A percentile compares a stretch with the other conserved stretches of the same genome.
Evolutionary conservation across 2,797 vertebrate species (phyloP).

Genomic region (Coreius guichenoti): DNA sequence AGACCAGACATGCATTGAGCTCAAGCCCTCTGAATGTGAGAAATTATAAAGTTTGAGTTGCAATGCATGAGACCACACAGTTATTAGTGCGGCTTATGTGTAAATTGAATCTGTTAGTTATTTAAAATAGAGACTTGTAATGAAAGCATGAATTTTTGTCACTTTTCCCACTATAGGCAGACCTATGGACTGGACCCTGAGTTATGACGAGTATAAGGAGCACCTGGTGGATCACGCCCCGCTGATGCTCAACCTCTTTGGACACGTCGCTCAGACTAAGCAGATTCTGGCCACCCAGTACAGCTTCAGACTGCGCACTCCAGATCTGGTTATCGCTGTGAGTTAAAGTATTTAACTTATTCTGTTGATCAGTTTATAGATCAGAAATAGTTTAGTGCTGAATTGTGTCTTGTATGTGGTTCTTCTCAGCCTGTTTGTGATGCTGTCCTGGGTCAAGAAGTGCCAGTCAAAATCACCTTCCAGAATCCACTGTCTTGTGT

Average conservation of each 20-base stretch:
- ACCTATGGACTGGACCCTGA: constrained; percentile 75
- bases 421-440: constrained; percentile 73
- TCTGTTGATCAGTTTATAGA: too few relatives aligned
- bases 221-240: constrained; percentile 89
- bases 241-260: constrained; percentile 85
- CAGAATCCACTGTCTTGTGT: constrained; percentile 84
- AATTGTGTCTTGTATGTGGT: background rate
- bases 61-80: too few relatives aligned
- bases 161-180: too few relatives aligned
- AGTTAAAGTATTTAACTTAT: constrained; percentile 2
- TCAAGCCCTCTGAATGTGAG: too few relatives aligned
- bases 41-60: too few relatives aligned
- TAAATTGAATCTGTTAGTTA: too few relatives aligned
- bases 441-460: constrained; percentile 78
- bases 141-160: too few relatives aligned
- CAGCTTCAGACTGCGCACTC: constrained; percentile 86
- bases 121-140: too few relatives aligned
- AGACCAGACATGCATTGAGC: too few relatives aligned
- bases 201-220: constrained; percentile 81
- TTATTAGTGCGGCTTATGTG: too few relatives aligned
- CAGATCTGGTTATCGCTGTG: constrained; percentile 84
- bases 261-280: constrained; percentile 77
- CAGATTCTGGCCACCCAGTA: constrained; percentile 86
- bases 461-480: constrained; percentile 86
- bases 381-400: background rate